These are phyloP conservation scores for Schlechtendalia chinensis DNA, from an alignment of 1,140 invertebrate genomes.

Conservation along the genomic window DNA sequence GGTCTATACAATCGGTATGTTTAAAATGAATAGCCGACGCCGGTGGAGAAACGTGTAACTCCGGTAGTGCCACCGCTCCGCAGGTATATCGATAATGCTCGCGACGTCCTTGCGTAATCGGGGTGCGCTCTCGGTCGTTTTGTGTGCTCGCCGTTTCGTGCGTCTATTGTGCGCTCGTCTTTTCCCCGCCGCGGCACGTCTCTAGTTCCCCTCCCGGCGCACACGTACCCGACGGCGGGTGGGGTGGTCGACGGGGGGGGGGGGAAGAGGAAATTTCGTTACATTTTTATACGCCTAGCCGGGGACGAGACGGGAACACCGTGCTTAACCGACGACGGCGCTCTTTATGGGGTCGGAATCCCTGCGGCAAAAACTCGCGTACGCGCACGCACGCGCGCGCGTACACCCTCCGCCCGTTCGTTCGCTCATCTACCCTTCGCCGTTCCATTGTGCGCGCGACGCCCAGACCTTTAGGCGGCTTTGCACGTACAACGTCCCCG, in stretches of 20 bases:
- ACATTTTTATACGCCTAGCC: neutral
- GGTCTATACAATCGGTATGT: too few relatives aligned
- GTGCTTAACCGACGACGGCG: slow-evolving; percentile 19
- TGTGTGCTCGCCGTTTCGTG: neutral
- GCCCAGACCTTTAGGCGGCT: slow-evolving; percentile 48
- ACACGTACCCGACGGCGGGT: too few relatives aligned
- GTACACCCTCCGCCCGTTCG: neutral
- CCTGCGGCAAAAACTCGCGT: slow-evolving; percentile 37
- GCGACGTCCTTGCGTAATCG: slow-evolving; percentile 39
- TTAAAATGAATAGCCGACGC: slow-evolving; percentile 1
- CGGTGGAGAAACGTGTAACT: slow-evolving; percentile 36
- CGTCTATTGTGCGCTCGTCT: slow-evolving; percentile 38
- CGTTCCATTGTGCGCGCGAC: slow-evolving; percentile 40
- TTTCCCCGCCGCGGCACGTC: neutral
- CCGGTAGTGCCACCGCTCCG: slow-evolving; percentile 23
- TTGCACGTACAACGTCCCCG: slow-evolving; percentile 1
- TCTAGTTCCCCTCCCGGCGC: slow-evolving; percentile 17
- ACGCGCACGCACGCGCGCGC: neutral
- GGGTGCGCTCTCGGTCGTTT: slow-evolving; percentile 29
- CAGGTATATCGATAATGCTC: slow-evolving; percentile 9
- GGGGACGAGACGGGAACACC: neutral
- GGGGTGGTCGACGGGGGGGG: neutral
- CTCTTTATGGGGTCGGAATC: slow-evolving; percentile 35
- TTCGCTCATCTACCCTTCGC: too few relatives aligned
- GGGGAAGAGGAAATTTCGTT: slow-evolving; percentile 6